These are phyloP conservation scores for Sprattus sprattus DNA, from an alignment of 2,113 vertebrate genomes.

Conservation along the genomic window DNA sequence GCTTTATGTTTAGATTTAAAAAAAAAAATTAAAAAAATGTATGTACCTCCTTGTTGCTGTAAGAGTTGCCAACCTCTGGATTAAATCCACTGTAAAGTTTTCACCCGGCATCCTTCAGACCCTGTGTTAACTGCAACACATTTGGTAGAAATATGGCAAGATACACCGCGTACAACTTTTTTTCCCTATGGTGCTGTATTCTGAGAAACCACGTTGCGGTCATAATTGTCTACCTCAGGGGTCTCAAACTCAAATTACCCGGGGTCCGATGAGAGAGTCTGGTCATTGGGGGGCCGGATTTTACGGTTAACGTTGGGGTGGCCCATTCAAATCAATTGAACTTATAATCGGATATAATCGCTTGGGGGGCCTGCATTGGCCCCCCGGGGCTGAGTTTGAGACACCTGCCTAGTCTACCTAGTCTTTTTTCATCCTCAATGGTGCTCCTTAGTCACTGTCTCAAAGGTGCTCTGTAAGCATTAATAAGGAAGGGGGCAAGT, in stretches of 20 bases:
- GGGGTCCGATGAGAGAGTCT: too few relatives aligned
- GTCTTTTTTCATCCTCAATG: background rate
- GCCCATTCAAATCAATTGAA: too few relatives aligned
- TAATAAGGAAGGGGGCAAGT: background rate
- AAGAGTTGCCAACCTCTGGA: conserved; percentile 45
- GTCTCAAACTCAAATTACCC: too few relatives aligned
- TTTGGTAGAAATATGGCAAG: background rate
- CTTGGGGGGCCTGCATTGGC: too few relatives aligned
- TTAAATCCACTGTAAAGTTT: conserved; percentile 16
- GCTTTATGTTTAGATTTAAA: conserved; percentile 15
- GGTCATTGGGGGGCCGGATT: too few relatives aligned
- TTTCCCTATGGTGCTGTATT: background rate
- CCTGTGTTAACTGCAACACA: background rate
- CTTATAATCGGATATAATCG: too few relatives aligned
- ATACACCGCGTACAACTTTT: background rate
- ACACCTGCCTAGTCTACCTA: background rate
- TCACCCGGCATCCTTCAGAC: background rate
- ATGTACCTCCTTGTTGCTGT: conserved; percentile 30
- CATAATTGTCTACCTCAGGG: too few relatives aligned
- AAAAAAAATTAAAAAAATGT: background rate
- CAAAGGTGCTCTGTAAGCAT: background rate
- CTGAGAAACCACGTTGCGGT: background rate
- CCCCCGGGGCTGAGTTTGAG: too few relatives aligned
- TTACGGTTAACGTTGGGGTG: too few relatives aligned
- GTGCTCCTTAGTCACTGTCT: background rate